phyloP scores from a whole-genome alignment of 2,113 vertebrate species.

The Mustela lutreola region DNA sequence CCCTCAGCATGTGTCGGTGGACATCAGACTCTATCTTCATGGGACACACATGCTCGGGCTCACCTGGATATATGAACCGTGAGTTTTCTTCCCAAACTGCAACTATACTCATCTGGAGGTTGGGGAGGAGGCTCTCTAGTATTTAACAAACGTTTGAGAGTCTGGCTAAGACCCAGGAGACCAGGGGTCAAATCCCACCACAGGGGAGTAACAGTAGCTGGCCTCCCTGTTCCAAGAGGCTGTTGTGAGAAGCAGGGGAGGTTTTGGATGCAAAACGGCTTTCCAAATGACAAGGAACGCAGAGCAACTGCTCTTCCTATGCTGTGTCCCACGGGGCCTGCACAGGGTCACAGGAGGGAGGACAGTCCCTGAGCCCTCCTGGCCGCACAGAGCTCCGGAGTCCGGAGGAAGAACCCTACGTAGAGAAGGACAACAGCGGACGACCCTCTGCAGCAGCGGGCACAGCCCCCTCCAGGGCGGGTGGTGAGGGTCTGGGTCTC shows the following conservation, averaged over 20 bases:
- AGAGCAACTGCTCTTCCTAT: not conserved
- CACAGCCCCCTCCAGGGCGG: not conserved
- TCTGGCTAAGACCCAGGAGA: not conserved
- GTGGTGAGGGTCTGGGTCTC: not conserved
- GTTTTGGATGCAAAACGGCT: not conserved
- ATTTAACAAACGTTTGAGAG: not conserved
- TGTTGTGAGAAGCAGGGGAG: not conserved
- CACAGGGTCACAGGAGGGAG: not conserved
- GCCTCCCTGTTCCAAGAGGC: not conserved
- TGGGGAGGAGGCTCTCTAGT: not conserved
- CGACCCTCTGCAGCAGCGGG: not conserved
- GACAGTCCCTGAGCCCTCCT: not conserved
- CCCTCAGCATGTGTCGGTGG: not conserved
- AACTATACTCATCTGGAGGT: not conserved
- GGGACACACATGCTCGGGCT: not conserved
- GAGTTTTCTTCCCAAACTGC: not conserved
- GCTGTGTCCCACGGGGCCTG: not conserved
- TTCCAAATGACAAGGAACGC: conserved; percentile 13
- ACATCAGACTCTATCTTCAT: not conserved
- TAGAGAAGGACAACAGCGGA: not conserved
- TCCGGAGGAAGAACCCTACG: not conserved
- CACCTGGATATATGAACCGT: not conserved
- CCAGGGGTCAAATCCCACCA: not conserved
- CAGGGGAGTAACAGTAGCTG: not conserved
- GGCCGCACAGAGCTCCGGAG: not conserved